Evolutionary conservation across 2,888 invertebrate species (phyloP), one percentile per base, ranked within the genome.

Genomic region (Cephus rjabovi): DNA sequence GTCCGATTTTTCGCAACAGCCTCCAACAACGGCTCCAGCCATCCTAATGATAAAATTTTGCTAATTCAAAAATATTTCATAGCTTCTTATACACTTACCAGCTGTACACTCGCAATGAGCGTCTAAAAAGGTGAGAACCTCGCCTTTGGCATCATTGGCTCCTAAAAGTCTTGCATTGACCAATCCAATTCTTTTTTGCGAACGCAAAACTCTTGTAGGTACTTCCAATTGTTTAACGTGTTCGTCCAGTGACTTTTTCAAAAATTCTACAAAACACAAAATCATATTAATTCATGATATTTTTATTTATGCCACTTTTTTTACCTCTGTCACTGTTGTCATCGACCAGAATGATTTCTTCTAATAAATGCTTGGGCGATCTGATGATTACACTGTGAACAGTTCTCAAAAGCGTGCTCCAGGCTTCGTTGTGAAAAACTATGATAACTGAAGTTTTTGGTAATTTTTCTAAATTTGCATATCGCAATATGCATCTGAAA

Each of bases 371-470:
- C 23, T 91, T 91, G 0, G 98, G 98, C 2, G 99, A 98, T 83
- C 98, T 94, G 89, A 96, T 95, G 79, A 99, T 96, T 71, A 98
- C 98, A 87, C 98, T 98, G 93, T 97, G 97, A 35, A 99, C 96
- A 1, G 99, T 99, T 77, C 99, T 93, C 86, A 99, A 93, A 15
- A 99, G 93, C 0, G 99, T 99, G 4, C 99, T 98, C 98, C 98
- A 99, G 0, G 99, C 99, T 92, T 99, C 99, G 91, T 99, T 99
- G 91, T 99, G 99, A 91, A 99, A 99, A 1, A 99, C 98, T 83
- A 99, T 98, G 76, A 99, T 96, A 30, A 99, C 95, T 82, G 97
- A 97, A 0, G 98, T 97, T 82, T 94, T 96, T 0, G 98, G 98
- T 77, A 99, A 92, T 76, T 93, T 93, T n/a, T 92, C 91, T 79